phyloP scores from a whole-genome alignment of 2,888 invertebrate species.

The Tiphia femorata region DNA sequence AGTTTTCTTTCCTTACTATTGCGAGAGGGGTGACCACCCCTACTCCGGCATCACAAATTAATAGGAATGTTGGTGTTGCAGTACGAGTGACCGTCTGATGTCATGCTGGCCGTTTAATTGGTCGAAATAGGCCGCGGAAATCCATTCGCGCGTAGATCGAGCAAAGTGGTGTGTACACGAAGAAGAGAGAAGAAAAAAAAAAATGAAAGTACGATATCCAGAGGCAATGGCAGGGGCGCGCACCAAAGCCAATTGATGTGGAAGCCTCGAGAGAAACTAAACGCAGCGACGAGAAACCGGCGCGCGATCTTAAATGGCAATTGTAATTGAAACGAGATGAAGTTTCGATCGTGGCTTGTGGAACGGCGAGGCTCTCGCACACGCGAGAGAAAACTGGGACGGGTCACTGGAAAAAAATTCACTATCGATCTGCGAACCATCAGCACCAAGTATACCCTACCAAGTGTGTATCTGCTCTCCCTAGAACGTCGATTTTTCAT shows the following conservation, averaged over 20 bases:
- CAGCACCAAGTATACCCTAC: slow-evolving; percentile 27
- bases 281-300: background rate
- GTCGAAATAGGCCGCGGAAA: slow-evolving; percentile 56
- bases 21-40: slow-evolving; percentile 33
- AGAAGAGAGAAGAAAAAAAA: slow-evolving; percentile 13
- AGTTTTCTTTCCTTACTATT: no score
- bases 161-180: slow-evolving; percentile 12
- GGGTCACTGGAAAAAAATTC: slow-evolving; percentile 50
- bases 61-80: slow-evolving; percentile 55
- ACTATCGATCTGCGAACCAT: slow-evolving; percentile 52
- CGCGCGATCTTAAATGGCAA: slow-evolving; percentile 28
- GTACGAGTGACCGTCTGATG: slow-evolving; percentile 51
- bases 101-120: slow-evolving; percentile 58
- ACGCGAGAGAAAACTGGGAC: slow-evolving; percentile 46
- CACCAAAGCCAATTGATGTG: background rate
- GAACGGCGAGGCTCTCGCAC: slow-evolving; percentile 15
- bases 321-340: slow-evolving; percentile 6
- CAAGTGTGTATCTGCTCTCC: slow-evolving; percentile 28
- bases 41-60: slow-evolving; percentile 43
- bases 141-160: slow-evolving; percentile 41
- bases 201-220: slow-evolving; percentile 4
- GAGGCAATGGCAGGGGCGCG: background rate
- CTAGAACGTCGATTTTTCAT: slow-evolving; percentile 20
- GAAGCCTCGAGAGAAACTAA: slow-evolving; percentile 5
- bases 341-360: slow-evolving; percentile 9